Conservation (phyloP, 1,140 invertebrate genomes). For the Meloidogyne exigua region DNA sequence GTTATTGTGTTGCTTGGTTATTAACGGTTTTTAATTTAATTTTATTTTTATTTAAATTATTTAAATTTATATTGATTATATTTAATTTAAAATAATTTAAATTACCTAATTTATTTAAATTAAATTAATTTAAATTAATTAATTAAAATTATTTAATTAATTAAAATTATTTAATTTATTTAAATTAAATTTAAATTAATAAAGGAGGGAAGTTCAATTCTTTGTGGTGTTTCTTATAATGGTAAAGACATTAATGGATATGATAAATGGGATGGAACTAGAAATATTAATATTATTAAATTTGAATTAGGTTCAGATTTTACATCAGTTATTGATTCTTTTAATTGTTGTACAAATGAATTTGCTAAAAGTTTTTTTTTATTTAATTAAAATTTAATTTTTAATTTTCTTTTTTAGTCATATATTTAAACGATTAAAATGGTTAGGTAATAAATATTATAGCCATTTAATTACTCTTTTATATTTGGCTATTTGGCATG, state of each 20-base stretch:
- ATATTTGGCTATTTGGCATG: constrained; percentile 68
- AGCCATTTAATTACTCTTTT: constrained; percentile 65
- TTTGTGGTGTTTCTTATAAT: constrained; percentile 66
- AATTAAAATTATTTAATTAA: constrained; percentile 26
- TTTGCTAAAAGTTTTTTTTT: constrained; percentile 65
- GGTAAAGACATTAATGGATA: constrained; percentile 64
- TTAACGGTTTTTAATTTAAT: constrained; percentile 36
- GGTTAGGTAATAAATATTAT: constrained; percentile 65
- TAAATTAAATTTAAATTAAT: constrained; percentile 14
- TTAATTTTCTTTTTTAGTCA: constrained; percentile 64
- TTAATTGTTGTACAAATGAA: constrained; percentile 66
- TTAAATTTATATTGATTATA: no score
- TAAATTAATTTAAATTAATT: constrained; percentile 21
- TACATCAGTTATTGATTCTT: constrained; percentile 64
- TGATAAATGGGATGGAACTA: constrained; percentile 64
- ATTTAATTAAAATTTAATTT: background rate
- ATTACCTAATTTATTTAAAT: background rate
- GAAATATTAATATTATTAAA: constrained; percentile 64
- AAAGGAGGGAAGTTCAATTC: constrained; percentile 66
- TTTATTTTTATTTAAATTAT: background rate
- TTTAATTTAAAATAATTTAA: no score
- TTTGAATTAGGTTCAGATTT: constrained; percentile 64
- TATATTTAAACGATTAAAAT: constrained; percentile 66
- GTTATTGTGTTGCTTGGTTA: constrained; percentile 56
- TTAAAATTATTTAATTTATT: constrained; percentile 13